Evolutionary conservation across 2,113 vertebrate genomes (phyloP).

Genomic region (Plecotus auritus): DNA sequence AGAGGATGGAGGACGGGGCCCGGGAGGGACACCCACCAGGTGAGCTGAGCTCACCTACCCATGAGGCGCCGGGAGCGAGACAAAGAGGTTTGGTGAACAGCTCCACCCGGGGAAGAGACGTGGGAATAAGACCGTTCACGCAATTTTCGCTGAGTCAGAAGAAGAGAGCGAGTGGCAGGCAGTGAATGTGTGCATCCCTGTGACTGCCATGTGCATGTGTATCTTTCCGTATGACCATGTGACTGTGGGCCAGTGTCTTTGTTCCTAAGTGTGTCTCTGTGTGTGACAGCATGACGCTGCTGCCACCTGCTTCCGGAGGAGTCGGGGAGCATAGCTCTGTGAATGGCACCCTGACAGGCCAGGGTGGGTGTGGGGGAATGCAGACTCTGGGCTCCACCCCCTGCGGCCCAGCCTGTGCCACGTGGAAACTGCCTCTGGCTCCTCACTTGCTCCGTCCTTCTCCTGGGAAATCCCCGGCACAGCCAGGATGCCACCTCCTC

Average conservation of each 20-base stretch:
- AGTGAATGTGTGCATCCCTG: too few relatives aligned
- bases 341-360: neutral
- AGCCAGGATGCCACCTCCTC: neutral
- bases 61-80: neutral
- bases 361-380: neutral
- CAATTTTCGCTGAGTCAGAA: neutral
- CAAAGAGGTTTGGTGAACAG: neutral
- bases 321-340: neutral
- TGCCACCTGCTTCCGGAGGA: neutral
- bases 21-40: neutral
- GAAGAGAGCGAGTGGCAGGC: neutral
- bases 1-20: neutral
- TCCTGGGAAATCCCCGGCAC: too few relatives aligned
- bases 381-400: neutral
- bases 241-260: neutral
- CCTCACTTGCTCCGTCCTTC: neutral
- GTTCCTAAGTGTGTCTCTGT: neutral
- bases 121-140: neutral
- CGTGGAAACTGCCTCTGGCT: neutral
- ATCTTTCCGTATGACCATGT: neutral
- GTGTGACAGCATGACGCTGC: neutral
- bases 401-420: neutral
- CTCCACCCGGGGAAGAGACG: neutral
- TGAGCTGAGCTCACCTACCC: neutral
- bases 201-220: neutral